These are phyloP conservation scores for Epinephelus coioides DNA, from an alignment of 2,797 vertebrate genomes.

Conservation along the genomic window DNA sequence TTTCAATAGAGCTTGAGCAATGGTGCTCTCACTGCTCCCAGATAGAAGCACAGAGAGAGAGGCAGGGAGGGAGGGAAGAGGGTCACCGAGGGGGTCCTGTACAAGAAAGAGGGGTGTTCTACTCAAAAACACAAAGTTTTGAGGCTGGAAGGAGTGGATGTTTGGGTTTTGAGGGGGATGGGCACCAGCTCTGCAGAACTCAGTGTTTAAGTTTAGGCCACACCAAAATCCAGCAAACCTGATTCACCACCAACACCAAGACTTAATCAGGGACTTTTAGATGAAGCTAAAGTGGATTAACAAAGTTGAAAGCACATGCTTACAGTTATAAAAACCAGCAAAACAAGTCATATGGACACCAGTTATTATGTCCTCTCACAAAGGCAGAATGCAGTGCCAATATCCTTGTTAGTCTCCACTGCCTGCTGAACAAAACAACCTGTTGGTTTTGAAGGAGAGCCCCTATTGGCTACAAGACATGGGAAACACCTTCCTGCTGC, in stretches of 20 bases:
- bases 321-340: slow-evolving; percentile 2
- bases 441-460: slow-evolving; percentile 4
- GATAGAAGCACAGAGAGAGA: slow-evolving; percentile 65
- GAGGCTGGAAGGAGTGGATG: slow-evolving; percentile 55
- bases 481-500: slow-evolving; percentile 38
- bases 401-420: neutral
- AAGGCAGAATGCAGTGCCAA: neutral
- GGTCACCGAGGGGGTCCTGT: slow-evolving; percentile 72
- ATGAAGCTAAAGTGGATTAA: slow-evolving; percentile 47
- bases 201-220: slow-evolving; percentile 42
- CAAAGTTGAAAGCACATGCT: slow-evolving; percentile 2
- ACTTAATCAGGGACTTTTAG: slow-evolving; percentile 25
- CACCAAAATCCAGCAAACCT: slow-evolving; percentile 41
- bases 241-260: slow-evolving; percentile 24
- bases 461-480: neutral
- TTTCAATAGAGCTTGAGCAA: slow-evolving; percentile 85
- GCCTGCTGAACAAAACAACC: slow-evolving; percentile 27
- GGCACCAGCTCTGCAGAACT: slow-evolving; percentile 20
- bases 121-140: slow-evolving; percentile 74
- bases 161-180: slow-evolving; percentile 68
- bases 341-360: slow-evolving; percentile 8
- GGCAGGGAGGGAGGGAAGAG: slow-evolving; percentile 39
- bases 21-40: slow-evolving; percentile 79
- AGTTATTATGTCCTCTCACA: slow-evolving; percentile 26
- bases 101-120: slow-evolving; percentile 71